Base-by-base conservation (phyloP, 2,113 vertebrate genomes). In the Sander vitreus region DNA sequence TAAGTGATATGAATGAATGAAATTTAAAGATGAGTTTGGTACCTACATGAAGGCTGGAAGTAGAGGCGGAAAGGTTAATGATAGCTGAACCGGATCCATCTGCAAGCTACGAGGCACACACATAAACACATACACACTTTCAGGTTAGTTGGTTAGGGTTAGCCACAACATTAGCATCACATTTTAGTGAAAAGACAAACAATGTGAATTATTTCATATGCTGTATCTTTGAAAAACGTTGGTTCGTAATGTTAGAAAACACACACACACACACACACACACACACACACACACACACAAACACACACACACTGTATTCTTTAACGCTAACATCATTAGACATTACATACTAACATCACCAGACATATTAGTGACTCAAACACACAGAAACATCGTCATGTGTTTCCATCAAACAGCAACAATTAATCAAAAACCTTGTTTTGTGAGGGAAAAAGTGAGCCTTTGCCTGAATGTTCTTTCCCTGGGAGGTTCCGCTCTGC, bases 41-140 rank as follows among this genome's bases (percentile, higher is more conserved):
- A 99, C 98, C 95, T 97, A 99, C 98, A 96, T 96, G 96, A 84
- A 96, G 93, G 81, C 91, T 95, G 95, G 95, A 93, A 81, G 89
- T 73, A 95, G 97, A 94, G 86, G 95, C 77, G 64, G 95, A 96
- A 65, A 90, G 92, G 95, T 97, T 98, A 99, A 97, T 97, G 91
- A 97, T 92, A 81, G 96, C 93, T 60, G 97, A 96, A 89, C 93
- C 92, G 92, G 96, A 87, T 74, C 96, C 96, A 10, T 99, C 98
- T 27, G 96, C 84, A 76, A 92, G 58, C 93, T 93, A 62, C 45
- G 43, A 77, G 57, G 5, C 66, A 76, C 54, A 85, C 57, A 78
- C 54, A 72, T 11, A 81, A 19, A 78, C 12, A 48, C 63, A 76
- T 45, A 79, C 43, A 73, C 15, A 81, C 45, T 13, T 47, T 43